A percentile compares a stretch with the other conserved stretches of the same genome.
These are phyloP conservation scores for Palythoa heliodiscus DNA, from an alignment of 92 coral and sea anemone genomes.

Conservation along the genomic window DNA sequence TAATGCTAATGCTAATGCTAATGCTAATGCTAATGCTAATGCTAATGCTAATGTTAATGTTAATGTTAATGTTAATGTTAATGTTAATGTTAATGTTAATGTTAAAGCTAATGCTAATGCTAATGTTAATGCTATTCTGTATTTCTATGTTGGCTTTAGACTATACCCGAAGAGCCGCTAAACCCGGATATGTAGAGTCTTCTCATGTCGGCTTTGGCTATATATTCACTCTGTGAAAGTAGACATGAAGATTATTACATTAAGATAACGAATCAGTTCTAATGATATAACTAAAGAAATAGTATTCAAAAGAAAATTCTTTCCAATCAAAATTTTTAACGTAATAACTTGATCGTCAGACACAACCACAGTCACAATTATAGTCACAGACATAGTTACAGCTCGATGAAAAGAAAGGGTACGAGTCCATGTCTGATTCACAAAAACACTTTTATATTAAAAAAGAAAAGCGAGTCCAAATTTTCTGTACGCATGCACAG, in stretches of 20 bases:
- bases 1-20: too few species aligned
- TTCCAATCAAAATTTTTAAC: background rate
- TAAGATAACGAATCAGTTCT: too few species aligned
- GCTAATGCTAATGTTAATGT: background rate
- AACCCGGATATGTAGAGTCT: constrained; percentile 23
- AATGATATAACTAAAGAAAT: background rate
- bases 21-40: too few species aligned
- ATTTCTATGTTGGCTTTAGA: background rate
- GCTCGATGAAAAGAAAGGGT: background rate
- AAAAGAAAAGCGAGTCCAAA: too few species aligned
- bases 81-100: background rate
- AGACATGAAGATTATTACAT: too few species aligned
- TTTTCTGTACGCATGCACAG: too few species aligned
- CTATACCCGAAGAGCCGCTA: constrained; percentile 26
- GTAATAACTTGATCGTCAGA: background rate
- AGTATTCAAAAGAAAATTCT: too few species aligned
- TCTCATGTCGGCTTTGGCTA: constrained; percentile 17
- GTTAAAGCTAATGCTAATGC: background rate
- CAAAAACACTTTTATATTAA: background rate
- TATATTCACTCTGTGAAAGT: constrained; percentile 19
- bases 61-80: background rate
- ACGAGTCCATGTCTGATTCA: background rate
- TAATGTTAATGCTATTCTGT: background rate
- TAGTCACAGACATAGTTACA: background rate
- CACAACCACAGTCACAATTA: background rate